Percentiles rank a stretch among this genome's conserved stretches.
phyloP scores from a whole-genome alignment of 2,888 invertebrate genomes.

The Blomia tropicalis region DNA sequence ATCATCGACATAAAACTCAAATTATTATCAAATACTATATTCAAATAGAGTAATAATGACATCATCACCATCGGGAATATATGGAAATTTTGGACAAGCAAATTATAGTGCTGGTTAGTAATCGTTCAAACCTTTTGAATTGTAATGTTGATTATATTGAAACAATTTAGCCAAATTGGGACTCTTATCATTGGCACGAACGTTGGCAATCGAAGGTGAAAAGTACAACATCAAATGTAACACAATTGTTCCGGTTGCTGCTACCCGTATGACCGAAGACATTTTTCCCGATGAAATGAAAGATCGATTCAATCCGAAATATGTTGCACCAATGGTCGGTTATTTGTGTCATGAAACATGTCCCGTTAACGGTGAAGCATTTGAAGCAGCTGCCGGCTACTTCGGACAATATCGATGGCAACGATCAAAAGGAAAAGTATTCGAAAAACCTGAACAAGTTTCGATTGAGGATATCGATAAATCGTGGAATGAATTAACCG shows the following conservation, averaged over 20 bases:
- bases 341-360: conserved; percentile 83
- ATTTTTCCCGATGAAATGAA: conserved; percentile 79
- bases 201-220: conserved; percentile 75
- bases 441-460: conserved; percentile 49
- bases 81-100: conserved; percentile 87
- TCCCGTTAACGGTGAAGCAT: conserved; percentile 48
- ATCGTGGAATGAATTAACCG: conserved; percentile 61
- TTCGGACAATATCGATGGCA: conserved; percentile 41
- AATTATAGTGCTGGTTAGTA: conserved; percentile 54
- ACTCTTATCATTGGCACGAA: conserved; percentile 72
- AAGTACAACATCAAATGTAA: conserved; percentile 80
- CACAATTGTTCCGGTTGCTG: conserved; percentile 82
- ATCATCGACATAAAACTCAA: neutral
- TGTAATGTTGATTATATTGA: conserved; percentile 40
- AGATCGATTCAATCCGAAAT: conserved; percentile 67
- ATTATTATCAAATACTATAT: too few relatives aligned
- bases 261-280: conserved; percentile 77
- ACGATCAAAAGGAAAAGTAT: conserved; percentile 42
- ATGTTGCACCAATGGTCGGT: conserved; percentile 70
- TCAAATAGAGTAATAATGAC: conserved; percentile 67
- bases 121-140: neutral
- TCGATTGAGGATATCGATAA: conserved; percentile 64
- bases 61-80: conserved; percentile 79
- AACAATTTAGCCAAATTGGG: conserved; percentile 84
- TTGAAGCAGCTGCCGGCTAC: conserved; percentile 43